Evolutionary conservation across 92 coral and sea anemone genomes (phyloP).

Genomic region (Scolanthus callimorphus): DNA sequence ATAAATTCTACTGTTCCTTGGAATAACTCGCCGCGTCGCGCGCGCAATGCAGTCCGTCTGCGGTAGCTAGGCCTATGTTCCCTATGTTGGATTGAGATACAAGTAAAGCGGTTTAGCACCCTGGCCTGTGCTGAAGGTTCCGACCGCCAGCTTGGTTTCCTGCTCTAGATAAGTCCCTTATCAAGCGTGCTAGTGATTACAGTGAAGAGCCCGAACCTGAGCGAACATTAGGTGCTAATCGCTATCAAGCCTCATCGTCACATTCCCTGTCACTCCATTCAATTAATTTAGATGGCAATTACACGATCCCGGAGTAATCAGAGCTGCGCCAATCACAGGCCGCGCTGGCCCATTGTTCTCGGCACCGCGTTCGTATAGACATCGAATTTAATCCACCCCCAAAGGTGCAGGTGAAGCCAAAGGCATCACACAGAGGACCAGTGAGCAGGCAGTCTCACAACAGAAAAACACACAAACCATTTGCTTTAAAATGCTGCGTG

Average conservation of each 20-base stretch:
- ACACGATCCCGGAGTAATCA: slow-evolving; percentile 92
- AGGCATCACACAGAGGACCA: slow-evolving; percentile 57
- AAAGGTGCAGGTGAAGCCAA: slow-evolving; percentile 72
- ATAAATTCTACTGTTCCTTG: slow-evolving; percentile 31
- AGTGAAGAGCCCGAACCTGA: slow-evolving; percentile 55
- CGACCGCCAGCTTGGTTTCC: slow-evolving; percentile 51
- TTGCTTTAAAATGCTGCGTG: slow-evolving; percentile 46
- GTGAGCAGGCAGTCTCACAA: slow-evolving; percentile 52
- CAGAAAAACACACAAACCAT: slow-evolving; percentile 52
- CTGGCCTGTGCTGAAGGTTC: slow-evolving; percentile 31
- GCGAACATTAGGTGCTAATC: slow-evolving; percentile 99
- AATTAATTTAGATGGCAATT: slow-evolving; percentile 99
- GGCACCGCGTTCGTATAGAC: slow-evolving; percentile 73
- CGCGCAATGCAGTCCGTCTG: neutral
- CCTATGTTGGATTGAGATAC: slow-evolving; percentile 50
- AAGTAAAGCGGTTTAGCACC: slow-evolving; percentile 49
- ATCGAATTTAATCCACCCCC: slow-evolving; percentile 98
- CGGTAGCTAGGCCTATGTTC: slow-evolving; percentile 52
- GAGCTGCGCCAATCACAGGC: slow-evolving; percentile 75
- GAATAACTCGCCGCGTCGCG: slow-evolving; percentile 28
- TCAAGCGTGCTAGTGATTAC: slow-evolving; percentile 60
- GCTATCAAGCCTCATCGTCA: slow-evolving; percentile 98
- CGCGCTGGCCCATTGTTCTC: slow-evolving; percentile 89
- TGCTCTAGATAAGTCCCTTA: slow-evolving; percentile 43
- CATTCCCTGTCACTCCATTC: slow-evolving; percentile 99